A percentile compares a stretch with the other conserved stretches of the same genome.
These are phyloP conservation scores for Acropora tenuis DNA, from an alignment of 64 coral and sea anemone species.

Conservation along the genomic window DNA sequence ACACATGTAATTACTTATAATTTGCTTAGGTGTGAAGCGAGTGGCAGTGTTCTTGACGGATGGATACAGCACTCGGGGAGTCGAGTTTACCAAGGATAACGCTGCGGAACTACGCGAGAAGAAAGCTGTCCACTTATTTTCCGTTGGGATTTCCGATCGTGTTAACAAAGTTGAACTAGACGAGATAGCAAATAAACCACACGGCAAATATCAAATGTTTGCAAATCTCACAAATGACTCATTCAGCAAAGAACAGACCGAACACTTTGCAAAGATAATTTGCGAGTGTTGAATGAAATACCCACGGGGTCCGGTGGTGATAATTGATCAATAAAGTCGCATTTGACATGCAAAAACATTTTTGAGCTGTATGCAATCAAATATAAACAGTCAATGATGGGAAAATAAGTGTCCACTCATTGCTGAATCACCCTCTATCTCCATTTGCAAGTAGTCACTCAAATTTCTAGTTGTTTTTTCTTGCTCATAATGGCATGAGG, in stretches of 20 bases:
- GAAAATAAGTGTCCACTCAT: too few relatives aligned
- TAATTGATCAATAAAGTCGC: too few relatives aligned
- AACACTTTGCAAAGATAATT: conserved; percentile 28
- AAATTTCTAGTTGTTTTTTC: too few relatives aligned
- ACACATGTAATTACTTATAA: not conserved
- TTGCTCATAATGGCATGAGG: too few relatives aligned
- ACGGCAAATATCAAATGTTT: conserved; percentile 20
- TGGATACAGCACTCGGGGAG: conserved; percentile 16
- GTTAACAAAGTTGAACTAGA: conserved; percentile 34
- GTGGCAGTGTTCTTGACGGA: conserved; percentile 51
- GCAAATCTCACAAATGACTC: not conserved
- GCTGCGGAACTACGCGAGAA: not conserved
- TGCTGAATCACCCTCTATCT: too few relatives aligned
- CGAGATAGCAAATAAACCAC: conserved; percentile 41
- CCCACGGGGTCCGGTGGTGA: too few relatives aligned
- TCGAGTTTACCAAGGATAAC: not conserved
- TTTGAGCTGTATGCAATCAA: too few relatives aligned
- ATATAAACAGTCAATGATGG: too few relatives aligned
- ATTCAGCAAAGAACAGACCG: conserved; percentile 14
- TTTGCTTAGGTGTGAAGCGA: conserved; percentile 52
- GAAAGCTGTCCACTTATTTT: conserved; percentile 42
- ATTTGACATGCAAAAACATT: too few relatives aligned
- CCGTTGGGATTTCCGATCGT: conserved; percentile 19
- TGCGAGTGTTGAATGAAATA: not conserved
- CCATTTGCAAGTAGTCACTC: too few relatives aligned